These are phyloP conservation scores for Drosophila triauraria DNA, from an alignment of 1,140 invertebrate genomes.

Conservation along the genomic window DNA sequence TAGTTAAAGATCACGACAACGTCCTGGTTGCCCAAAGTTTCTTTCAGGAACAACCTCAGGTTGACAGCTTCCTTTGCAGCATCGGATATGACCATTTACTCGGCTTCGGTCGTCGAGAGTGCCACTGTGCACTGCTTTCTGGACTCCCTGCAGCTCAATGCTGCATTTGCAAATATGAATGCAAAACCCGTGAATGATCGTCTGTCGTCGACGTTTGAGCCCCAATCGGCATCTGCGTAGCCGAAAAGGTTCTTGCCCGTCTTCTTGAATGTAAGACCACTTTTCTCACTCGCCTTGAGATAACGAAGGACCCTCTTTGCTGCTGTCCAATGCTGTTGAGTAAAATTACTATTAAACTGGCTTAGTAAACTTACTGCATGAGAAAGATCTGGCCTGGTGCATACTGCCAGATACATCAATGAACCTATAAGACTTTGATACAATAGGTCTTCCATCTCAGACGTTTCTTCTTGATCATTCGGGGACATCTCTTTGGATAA, in stretches of 20 bases:
- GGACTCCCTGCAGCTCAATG: not conserved
- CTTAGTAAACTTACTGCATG: too few species aligned
- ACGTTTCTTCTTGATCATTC: too few species aligned
- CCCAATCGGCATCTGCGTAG: slow-evolving; percentile 35
- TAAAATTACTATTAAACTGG: too few species aligned
- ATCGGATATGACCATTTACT: slow-evolving; percentile 83
- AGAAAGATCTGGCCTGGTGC: too few species aligned
- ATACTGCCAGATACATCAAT: too few species aligned
- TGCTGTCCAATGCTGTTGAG: too few species aligned
- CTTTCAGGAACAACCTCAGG: slow-evolving; percentile 56
- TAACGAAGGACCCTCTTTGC: not conserved
- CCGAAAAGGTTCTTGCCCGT: slow-evolving; percentile 1
- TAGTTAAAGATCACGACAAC: not conserved
- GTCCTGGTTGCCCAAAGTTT: not conserved
- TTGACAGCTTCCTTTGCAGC: slow-evolving; percentile 82
- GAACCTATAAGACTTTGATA: too few species aligned
- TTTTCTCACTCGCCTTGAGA: not conserved
- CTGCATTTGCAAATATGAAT: slow-evolving; percentile 47
- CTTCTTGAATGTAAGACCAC: not conserved
- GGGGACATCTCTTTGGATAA: too few species aligned
- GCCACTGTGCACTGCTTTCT: slow-evolving; percentile 49
- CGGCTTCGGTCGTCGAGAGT: slow-evolving; percentile 83
- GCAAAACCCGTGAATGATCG: slow-evolving; percentile 74
- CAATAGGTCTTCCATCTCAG: too few species aligned
- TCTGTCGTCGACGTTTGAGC: slow-evolving; percentile 48